Evolutionary conservation across 1,140 invertebrate genomes (phyloP).

Genomic region (Drosophila mayri): DNA sequence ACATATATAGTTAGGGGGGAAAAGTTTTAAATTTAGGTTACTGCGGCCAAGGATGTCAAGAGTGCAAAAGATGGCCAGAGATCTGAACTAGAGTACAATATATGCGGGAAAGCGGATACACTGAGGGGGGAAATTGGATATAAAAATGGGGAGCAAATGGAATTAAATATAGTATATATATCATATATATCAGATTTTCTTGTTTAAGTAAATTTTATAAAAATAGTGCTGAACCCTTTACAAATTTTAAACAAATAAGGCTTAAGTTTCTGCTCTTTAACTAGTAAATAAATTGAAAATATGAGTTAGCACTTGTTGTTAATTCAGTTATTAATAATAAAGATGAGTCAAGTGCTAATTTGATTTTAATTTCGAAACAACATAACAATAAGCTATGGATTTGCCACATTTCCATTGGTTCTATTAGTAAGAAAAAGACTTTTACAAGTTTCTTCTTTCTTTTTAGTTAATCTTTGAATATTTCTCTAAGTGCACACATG

Average conservation of each 20-base stretch:
- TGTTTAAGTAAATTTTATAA: no score
- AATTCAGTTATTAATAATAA: no score
- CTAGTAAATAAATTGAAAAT: no score
- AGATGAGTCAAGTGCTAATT: no score
- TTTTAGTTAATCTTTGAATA: background rate
- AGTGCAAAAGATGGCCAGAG: slow-evolving; percentile 17
- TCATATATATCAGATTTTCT: no score
- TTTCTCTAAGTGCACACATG: background rate
- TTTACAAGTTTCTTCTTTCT: background rate
- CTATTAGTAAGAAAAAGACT: no score
- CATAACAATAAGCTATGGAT: background rate
- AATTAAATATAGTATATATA: no score
- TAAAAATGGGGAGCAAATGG: background rate
- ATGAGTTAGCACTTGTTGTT: no score
- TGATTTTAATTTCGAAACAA: background rate
- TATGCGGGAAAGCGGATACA: background rate
- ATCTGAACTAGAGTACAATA: slow-evolving; percentile 33
- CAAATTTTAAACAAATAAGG: no score
- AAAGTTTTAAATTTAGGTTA: slow-evolving; percentile 58
- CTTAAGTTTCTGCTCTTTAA: no score
- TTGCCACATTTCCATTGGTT: background rate
- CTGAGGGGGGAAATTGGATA: background rate
- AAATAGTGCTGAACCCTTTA: no score
- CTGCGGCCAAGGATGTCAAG: slow-evolving; percentile 28
- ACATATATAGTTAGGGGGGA: background rate